Evolutionary conservation across 2,797 vertebrate species (phyloP).

Genomic region (Loriculus beryllinus): DNA sequence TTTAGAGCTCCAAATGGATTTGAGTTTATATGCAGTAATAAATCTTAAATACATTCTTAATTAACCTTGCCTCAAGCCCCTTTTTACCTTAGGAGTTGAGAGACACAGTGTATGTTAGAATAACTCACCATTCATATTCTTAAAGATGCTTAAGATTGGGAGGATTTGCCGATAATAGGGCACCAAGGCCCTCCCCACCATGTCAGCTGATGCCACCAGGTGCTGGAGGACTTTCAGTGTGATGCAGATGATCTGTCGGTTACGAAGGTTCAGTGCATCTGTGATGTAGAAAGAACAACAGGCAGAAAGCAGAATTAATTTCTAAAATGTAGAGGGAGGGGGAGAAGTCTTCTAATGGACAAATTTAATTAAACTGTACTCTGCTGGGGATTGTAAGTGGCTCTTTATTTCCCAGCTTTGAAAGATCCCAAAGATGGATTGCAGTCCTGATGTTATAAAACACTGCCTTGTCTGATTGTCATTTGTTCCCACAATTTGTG

Average conservation of each 20-base stretch:
- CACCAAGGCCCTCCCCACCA: slow-evolving; percentile 83
- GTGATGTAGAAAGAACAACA: slow-evolving; percentile 35
- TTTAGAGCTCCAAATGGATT: slow-evolving; percentile 61
- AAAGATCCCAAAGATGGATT: slow-evolving; percentile 69
- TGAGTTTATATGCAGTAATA: slow-evolving; percentile 61
- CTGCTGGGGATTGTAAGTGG: slow-evolving; percentile 58
- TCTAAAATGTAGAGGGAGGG: slow-evolving; percentile 24
- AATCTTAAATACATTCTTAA: slow-evolving; percentile 60
- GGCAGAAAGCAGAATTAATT: slow-evolving; percentile 54
- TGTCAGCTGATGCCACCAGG: slow-evolving; percentile 87
- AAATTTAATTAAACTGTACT: slow-evolving; percentile 67
- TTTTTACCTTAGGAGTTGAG: not conserved
- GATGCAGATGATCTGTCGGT: slow-evolving; percentile 86
- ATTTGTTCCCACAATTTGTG: slow-evolving; percentile 69
- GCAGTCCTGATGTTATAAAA: slow-evolving; percentile 62
- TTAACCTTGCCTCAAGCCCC: slow-evolving; percentile 33
- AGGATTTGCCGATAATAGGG: slow-evolving; percentile 95
- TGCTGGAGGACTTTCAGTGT: slow-evolving; percentile 92
- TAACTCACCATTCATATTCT: slow-evolving; percentile 90
- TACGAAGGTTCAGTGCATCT: slow-evolving; percentile 92
- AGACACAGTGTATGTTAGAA: not conserved
- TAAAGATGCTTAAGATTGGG: slow-evolving; percentile 92
- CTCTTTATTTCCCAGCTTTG: slow-evolving; percentile 61
- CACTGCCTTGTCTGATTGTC: slow-evolving; percentile 65
- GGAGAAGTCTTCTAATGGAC: slow-evolving; percentile 21